phyloP scores from a whole-genome alignment of 2,113 vertebrate genomes.

The Phaetusa simplex region DNA sequence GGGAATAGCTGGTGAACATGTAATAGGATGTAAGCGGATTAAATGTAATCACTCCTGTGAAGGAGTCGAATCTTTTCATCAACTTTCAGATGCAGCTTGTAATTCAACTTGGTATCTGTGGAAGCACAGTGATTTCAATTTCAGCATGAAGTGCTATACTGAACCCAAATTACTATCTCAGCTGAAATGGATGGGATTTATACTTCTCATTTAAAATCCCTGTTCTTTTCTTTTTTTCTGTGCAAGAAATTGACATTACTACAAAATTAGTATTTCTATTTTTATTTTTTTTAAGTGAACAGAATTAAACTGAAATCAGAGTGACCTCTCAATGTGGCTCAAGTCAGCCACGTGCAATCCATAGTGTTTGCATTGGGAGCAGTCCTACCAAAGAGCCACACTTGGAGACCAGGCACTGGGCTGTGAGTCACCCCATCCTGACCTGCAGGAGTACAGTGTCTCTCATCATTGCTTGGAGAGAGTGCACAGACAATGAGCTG shows the following conservation, averaged over 20 bases:
- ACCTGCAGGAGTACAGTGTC: not conserved
- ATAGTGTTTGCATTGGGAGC: not conserved
- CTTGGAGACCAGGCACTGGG: not conserved
- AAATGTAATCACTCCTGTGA: not conserved
- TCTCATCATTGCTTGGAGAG: not conserved
- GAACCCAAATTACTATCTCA: not conserved
- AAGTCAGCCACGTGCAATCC: not conserved
- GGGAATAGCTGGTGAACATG: not conserved
- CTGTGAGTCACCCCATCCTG: not conserved
- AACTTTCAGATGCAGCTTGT: not conserved
- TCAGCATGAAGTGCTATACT: not conserved
- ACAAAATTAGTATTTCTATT: not conserved
- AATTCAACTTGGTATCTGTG: not conserved
- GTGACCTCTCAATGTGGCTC: not conserved
- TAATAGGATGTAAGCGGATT: not conserved
- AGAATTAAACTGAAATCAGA: not conserved
- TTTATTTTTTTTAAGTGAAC: not conserved
- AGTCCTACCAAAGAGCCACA: not conserved
- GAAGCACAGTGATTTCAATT: not conserved
- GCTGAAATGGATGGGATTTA: not conserved
- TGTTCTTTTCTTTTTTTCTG: not conserved
- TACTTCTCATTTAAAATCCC: not conserved
- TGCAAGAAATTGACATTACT: not conserved
- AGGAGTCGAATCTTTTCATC: not conserved
- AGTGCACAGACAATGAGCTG: not conserved